Percentiles rank a stretch among this genome's conserved stretches.
Conservation (phyloP, 2,888 invertebrate species). For the Agrochola circellaris region DNA sequence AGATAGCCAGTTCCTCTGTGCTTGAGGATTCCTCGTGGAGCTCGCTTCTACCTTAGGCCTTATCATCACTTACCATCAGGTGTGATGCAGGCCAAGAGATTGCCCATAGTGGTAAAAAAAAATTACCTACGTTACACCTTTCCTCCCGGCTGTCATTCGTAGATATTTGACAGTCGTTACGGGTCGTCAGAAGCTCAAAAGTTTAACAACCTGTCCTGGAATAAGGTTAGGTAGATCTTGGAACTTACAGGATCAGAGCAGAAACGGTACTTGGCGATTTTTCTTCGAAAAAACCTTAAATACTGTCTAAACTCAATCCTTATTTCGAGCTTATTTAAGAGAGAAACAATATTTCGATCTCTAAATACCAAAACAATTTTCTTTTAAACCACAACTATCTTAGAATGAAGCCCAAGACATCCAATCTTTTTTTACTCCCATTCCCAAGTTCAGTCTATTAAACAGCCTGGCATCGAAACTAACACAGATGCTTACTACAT, state of each 20-base stretch:
- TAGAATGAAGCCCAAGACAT: conserved; percentile 23
- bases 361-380: conserved; percentile 10
- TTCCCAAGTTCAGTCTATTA: conserved; percentile 31
- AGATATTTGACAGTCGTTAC: not conserved
- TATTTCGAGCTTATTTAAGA: not conserved
- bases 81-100: too few species aligned
- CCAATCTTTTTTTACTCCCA: conserved; percentile 46
- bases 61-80: too few species aligned
- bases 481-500: conserved; percentile 41
- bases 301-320: too few species aligned
- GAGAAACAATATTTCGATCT: not conserved
- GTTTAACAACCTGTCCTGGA: not conserved
- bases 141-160: not conserved
- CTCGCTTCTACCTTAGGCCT: too few species aligned
- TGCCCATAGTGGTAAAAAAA: not conserved
- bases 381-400: not conserved
- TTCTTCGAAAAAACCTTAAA: not conserved
- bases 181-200: not conserved
- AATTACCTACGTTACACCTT: not conserved
- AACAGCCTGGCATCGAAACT: conserved; percentile 15
- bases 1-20: too few species aligned
- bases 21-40: too few species aligned
- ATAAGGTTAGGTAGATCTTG: not conserved
- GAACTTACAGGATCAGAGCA: not conserved
- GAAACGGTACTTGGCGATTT: not conserved